A percentile compares a stretch with the other conserved stretches of the same genome.
phyloP scores from a whole-genome alignment of 2,797 vertebrate genomes.

The Nyctalus aviator region DNA sequence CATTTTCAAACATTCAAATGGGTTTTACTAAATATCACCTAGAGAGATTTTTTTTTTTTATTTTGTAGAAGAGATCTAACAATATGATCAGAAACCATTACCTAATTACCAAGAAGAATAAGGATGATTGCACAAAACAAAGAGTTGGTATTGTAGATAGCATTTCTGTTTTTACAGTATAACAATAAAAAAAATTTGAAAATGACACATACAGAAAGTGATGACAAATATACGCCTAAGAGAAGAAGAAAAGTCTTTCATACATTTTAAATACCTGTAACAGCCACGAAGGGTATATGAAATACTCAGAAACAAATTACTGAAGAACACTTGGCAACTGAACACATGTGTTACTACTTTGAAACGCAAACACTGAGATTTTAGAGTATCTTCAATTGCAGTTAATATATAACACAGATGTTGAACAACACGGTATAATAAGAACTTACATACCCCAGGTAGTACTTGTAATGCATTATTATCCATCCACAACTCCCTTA shows the following conservation, averaged over 20 bases:
- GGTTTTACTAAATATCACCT: neutral
- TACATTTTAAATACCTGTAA: neutral
- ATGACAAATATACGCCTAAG: neutral
- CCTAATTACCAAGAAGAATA: neutral
- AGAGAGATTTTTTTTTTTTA: slow-evolving; percentile 19
- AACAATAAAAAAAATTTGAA: slow-evolving; percentile 26
- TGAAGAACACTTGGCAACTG: neutral
- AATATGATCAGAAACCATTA: neutral
- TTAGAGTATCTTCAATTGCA: neutral
- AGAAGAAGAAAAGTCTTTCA: neutral
- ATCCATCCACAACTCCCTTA: slow-evolving; percentile 98
- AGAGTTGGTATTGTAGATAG: neutral
- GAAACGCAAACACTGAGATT: slow-evolving; percentile 22
- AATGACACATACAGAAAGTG: neutral
- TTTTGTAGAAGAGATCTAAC: neutral
- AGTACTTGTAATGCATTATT: slow-evolving; percentile 97
- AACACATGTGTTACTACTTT: neutral
- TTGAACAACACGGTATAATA: slow-evolving; percentile 59
- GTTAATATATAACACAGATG: neutral
- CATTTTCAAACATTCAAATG: slow-evolving; percentile 18
- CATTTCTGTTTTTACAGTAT: slow-evolving; percentile 5
- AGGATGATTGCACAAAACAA: slow-evolving; percentile 41
- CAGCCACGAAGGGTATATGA: neutral
- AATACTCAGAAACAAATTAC: neutral
- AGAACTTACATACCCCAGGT: slow-evolving; percentile 95